Percentiles rank a stretch among this genome's conserved stretches.
These are phyloP conservation scores for Paralvinella palmiformis DNA, from an alignment of 1,140 invertebrate species.

Conservation along the genomic window DNA sequence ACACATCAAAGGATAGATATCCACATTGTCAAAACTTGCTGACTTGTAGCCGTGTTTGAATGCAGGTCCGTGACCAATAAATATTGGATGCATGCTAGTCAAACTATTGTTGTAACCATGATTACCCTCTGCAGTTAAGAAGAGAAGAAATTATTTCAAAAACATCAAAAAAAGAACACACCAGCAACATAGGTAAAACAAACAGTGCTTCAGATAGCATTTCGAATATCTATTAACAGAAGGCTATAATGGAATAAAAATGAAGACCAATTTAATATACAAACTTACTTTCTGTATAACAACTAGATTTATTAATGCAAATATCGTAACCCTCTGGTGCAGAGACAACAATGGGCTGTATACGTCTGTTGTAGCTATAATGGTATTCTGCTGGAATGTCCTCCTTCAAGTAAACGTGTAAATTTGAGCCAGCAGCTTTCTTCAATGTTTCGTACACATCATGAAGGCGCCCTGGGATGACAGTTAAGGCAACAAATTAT, in stretches of 20 bases:
- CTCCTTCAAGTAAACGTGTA: slow-evolving; percentile 56
- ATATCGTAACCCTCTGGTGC: slow-evolving; percentile 9
- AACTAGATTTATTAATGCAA: not conserved
- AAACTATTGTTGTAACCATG: slow-evolving; percentile 63
- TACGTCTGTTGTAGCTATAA: slow-evolving; percentile 57
- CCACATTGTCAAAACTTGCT: slow-evolving; percentile 59
- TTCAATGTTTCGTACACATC: slow-evolving; percentile 54
- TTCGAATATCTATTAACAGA: no score
- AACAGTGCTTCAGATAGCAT: no score
- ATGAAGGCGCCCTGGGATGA: no score
- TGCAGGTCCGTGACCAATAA: slow-evolving; percentile 62
- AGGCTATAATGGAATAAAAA: no score
- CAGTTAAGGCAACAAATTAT: no score
- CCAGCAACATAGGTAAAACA: no score
- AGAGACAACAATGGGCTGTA: slow-evolving; percentile 28
- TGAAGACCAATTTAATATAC: no score
- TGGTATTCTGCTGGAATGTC: slow-evolving; percentile 57
- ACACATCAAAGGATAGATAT: slow-evolving; percentile 65
- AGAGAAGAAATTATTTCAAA: no score
- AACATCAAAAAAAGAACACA: no score
- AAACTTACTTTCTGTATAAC: not conserved
- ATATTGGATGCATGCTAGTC: slow-evolving; percentile 61
- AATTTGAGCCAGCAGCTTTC: slow-evolving; percentile 51
- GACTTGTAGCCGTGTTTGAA: slow-evolving; percentile 54
- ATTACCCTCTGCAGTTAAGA: slow-evolving; percentile 56